A percentile compares a stretch with the other conserved stretches of the same genome.
These are phyloP conservation scores for Strigamia crassipes DNA, from an alignment of 2,888 invertebrate species.

Conservation along the genomic window DNA sequence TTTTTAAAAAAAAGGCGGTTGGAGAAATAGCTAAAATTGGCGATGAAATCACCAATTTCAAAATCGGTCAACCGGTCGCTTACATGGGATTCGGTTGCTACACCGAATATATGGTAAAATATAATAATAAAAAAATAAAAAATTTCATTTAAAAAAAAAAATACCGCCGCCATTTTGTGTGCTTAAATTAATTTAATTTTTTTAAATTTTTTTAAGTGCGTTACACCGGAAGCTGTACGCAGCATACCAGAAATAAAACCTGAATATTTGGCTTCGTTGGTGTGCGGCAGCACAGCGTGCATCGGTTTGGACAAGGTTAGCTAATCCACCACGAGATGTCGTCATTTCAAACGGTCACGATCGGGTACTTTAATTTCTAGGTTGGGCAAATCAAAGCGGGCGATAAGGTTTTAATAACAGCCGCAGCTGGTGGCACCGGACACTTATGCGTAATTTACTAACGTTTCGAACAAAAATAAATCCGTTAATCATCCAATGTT, in stretches of 20 bases:
- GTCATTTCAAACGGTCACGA: no score
- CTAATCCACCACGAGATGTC: background rate
- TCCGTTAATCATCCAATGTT: slow-evolving; percentile 27
- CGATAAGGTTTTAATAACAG: background rate
- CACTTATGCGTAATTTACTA: background rate
- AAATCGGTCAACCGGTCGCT: slow-evolving; percentile 55
- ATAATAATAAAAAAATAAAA: no score
- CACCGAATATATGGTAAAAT: slow-evolving; percentile 55
- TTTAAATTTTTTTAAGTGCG: slow-evolving; percentile 56
- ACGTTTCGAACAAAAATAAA: background rate
- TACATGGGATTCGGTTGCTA: slow-evolving; percentile 50
- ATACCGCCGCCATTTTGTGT: no score
- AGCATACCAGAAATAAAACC: background rate
- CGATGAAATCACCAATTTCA: slow-evolving; percentile 49
- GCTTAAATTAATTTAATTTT: slow-evolving; percentile 55
- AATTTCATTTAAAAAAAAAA: no score
- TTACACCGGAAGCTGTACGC: slow-evolving; percentile 51
- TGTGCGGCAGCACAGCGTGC: slow-evolving; percentile 55
- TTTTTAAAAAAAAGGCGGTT: background rate
- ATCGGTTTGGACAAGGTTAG: slow-evolving; percentile 57
- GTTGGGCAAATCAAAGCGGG: background rate
- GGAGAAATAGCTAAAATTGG: slow-evolving; percentile 52
- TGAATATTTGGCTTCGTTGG: background rate
- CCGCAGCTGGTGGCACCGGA: background rate
- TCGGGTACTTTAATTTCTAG: background rate